These are phyloP conservation scores for Gerosis bhagava DNA, from an alignment of 2,888 invertebrate species.

Conservation along the genomic window DNA sequence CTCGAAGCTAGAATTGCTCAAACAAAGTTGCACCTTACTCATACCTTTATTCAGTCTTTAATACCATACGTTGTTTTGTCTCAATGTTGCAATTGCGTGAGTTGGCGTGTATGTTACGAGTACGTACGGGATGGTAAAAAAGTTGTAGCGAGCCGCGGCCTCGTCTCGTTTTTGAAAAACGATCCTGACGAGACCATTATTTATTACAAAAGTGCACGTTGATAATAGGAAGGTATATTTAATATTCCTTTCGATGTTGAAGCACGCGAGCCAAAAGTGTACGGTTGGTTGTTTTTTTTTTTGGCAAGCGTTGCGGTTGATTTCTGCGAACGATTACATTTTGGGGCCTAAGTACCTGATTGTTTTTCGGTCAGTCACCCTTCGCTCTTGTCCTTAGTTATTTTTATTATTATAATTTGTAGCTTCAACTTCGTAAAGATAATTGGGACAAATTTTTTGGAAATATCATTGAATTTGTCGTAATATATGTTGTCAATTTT, in stretches of 20 bases:
- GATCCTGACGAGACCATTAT: conserved; percentile 57
- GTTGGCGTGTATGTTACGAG: conserved; percentile 20
- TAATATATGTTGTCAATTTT: too few species aligned
- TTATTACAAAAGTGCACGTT: conserved; percentile 66
- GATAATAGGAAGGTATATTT: conserved; percentile 61
- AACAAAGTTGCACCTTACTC: conserved; percentile 28
- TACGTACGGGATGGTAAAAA: conserved; percentile 53
- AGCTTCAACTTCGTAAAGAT: conserved; percentile 50
- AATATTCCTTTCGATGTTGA: conserved; percentile 49
- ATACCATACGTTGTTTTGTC: neutral
- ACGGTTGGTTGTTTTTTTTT: conserved; percentile 47
- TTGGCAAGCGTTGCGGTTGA: conserved; percentile 69
- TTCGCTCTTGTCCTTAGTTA: conserved; percentile 48
- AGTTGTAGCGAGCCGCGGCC: conserved; percentile 49
- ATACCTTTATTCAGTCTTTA: conserved; percentile 16
- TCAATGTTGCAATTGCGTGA: conserved; percentile 20
- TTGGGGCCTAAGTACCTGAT: conserved; percentile 73
- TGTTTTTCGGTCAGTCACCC: conserved; percentile 75
- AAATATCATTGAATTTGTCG: too few species aligned
- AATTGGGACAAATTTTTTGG: conserved; percentile 45
- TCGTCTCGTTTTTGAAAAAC: conserved; percentile 54
- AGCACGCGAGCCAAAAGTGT: conserved; percentile 48
- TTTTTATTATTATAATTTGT: conserved; percentile 56
- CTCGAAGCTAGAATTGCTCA: conserved; percentile 30
- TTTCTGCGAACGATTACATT: conserved; percentile 75